These are phyloP conservation scores for Parauchenoglanis punctatus DNA, from an alignment of 2,797 vertebrate genomes.

Conservation along the genomic window DNA sequence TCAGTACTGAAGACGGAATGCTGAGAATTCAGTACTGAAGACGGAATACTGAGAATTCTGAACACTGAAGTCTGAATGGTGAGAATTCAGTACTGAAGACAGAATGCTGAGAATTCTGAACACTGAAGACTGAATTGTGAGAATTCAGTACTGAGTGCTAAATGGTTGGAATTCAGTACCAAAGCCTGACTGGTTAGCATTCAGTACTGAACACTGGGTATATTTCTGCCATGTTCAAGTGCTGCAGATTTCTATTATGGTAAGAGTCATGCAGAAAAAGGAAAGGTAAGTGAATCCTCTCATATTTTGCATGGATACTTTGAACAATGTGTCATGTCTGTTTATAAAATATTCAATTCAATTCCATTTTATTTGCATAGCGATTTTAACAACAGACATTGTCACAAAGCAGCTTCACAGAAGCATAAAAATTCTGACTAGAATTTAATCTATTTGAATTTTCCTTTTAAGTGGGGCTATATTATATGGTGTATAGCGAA, in stretches of 20 bases:
- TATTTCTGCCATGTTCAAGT: neutral
- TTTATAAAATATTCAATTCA: too few relatives aligned
- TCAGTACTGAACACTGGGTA: neutral
- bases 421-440: too few relatives aligned
- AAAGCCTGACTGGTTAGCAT: fast-evolving
- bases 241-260: neutral
- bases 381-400: too few relatives aligned
- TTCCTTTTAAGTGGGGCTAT: too few relatives aligned
- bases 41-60: neutral
- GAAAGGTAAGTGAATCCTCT: neutral
- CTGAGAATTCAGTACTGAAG: too few relatives aligned
- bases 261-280: neutral
- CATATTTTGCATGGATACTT: neutral
- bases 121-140: neutral
- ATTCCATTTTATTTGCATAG: too few relatives aligned
- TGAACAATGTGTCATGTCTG: neutral
- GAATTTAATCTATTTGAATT: too few relatives aligned
- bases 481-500: too few relatives aligned
- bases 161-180: neutral
- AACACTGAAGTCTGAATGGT: neutral
- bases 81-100: neutral
- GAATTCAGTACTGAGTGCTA: neutral
- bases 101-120: neutral
- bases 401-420: too few relatives aligned
- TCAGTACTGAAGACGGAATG: neutral